Evolutionary conservation across 2,888 invertebrate genomes (phyloP), one percentile per base, ranked within the genome.

Genomic region (Rotaria sp.): DNA sequence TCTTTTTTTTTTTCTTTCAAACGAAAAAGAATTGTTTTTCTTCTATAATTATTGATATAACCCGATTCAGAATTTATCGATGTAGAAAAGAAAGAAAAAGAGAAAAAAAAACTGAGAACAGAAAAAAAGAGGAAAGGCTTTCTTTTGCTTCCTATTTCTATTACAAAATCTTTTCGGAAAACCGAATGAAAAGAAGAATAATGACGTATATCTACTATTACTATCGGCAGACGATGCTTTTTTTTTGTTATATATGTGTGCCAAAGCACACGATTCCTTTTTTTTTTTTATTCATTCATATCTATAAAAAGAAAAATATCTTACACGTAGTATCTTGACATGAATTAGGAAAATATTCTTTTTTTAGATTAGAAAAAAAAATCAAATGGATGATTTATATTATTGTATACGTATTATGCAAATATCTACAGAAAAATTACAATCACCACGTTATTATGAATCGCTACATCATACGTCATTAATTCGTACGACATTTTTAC

Each of bases 401-500:
- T 24, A n/a, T 80, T 80, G 45, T 45, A 45, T 80, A 80, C 80
- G 80, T 10, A n/a, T 80, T n/a, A 80, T 80, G 80, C 38, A 80
- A 80, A 80, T 80, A 11, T 80, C 80, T 5, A 80, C 45, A n/a
- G 45, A 80, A 13, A 80, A 80, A 80, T n/a, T 80, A 45, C 67
- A 67, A 67, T 67, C 67, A 35, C 35, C 67, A 67, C 80, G 80
- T 15, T 45, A 41, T 41, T n/a, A 5, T 10, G 80, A 80, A 45
- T 80, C 80, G 5, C 26, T 80, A 45, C 45, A n/a, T 45, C 80
- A 45, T 80, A n/a, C 80, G 15, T 26, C 45, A 45, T 45, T 80
- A n/a, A 45, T 80, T 45, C 80, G 80, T 45, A 10, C 45, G 10
- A 45, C 80, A 18, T 80, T 80, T 45, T 45, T 24, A 45, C 80